phyloP scores from a whole-genome alignment of 2,797 vertebrate species.

The Sylvia borin region DNA sequence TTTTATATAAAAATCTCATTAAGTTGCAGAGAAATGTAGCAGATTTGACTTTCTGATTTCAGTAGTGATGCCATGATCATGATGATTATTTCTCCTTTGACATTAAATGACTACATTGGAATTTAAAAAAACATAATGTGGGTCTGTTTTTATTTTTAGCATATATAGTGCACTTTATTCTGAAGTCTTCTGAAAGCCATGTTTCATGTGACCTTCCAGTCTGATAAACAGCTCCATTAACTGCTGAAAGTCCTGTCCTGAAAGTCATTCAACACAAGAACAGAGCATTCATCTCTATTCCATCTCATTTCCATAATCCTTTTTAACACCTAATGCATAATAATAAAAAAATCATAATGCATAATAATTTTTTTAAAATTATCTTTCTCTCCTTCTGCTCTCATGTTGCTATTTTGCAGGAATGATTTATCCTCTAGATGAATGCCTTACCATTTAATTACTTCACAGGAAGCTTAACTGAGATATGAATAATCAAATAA shows the following conservation, averaged over 20 bases:
- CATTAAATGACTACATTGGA: background rate
- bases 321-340: slow-evolving; percentile 20
- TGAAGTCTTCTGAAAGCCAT: background rate
- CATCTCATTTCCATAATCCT: slow-evolving; percentile 47
- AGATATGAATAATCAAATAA: slow-evolving; percentile 27
- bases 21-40: background rate
- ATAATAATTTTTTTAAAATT: too few species aligned
- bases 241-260: background rate
- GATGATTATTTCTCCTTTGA: background rate
- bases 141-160: background rate
- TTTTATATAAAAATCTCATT: background rate
- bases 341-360: background rate
- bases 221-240: slow-evolving; percentile 50
- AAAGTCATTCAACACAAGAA: slow-evolving; percentile 1
- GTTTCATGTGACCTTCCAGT: background rate
- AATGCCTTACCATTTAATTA: slow-evolving; percentile 44
- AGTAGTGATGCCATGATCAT: background rate
- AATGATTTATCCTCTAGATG: slow-evolving; percentile 18
- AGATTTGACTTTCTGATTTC: background rate
- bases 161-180: background rate
- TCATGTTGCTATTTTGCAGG: background rate
- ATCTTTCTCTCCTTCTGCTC: background rate
- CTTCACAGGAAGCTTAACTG: background rate
- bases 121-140: background rate
- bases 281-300: background rate